A percentile compares a stretch with the other conserved stretches of the same genome.
Evolutionary conservation across 2,888 invertebrate genomes (phyloP).

Genomic region (Tillus elongatus): DNA sequence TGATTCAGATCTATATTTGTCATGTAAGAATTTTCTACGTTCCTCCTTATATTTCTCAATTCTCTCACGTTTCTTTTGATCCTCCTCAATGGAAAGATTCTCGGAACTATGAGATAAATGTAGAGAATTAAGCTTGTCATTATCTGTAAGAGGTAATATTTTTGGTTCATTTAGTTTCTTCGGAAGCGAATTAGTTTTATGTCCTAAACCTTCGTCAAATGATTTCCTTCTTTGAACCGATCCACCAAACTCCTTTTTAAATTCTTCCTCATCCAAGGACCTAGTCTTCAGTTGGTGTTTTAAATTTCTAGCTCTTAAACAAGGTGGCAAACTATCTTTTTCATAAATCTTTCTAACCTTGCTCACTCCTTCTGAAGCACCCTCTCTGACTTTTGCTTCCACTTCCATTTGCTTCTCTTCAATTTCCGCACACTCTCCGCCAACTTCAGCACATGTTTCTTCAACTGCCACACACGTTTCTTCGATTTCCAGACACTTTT

Average conservation of each 20-base stretch:
- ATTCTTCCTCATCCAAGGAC: constrained; percentile 66
- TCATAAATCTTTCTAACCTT: constrained; percentile 25
- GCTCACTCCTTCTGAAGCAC: constrained; percentile 32
- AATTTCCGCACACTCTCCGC: constrained; percentile 26
- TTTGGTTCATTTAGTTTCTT: constrained; percentile 51
- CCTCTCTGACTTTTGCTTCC: constrained; percentile 40
- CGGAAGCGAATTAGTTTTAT: constrained; percentile 46
- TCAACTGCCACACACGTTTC: too few relatives aligned
- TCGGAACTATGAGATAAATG: constrained; percentile 36
- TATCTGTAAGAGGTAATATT: constrained; percentile 40
- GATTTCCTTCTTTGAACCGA: constrained; percentile 47
- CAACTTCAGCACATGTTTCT: background rate
- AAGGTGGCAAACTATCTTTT: constrained; percentile 47
- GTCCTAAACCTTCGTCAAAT: constrained; percentile 42
- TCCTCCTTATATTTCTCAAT: constrained; percentile 89
- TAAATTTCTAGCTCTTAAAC: constrained; percentile 52
- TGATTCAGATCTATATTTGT: constrained; percentile 69
- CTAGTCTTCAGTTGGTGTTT: constrained; percentile 57
- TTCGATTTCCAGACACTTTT: too few relatives aligned
- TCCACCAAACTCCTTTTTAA: constrained; percentile 56
- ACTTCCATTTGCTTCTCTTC: constrained; percentile 32
- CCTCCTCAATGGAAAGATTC: constrained; percentile 26
- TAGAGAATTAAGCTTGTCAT: constrained; percentile 28
- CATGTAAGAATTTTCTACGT: constrained; percentile 71
- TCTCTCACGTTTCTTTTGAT: constrained; percentile 60